phyloP scores from a whole-genome alignment of 2,113 vertebrate genomes.

The Perognathus longimembris region DNA sequence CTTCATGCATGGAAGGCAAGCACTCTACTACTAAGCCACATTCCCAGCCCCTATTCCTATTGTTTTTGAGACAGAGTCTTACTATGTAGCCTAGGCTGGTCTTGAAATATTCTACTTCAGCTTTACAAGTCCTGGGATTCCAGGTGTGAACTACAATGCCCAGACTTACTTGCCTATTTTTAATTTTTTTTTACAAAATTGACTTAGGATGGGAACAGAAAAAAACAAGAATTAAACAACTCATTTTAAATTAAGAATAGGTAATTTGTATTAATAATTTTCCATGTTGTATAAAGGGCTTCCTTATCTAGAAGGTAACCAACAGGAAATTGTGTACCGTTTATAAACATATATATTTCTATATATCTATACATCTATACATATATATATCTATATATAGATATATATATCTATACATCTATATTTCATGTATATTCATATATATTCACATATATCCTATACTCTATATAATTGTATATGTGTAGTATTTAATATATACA shows the following conservation, averaged over 20 bases:
- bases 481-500: too few species aligned
- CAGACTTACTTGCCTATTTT: not conserved
- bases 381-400: too few species aligned
- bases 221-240: not conserved
- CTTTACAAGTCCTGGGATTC: not conserved
- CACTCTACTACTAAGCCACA: too few species aligned
- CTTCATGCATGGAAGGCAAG: too few species aligned
- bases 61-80: not conserved
- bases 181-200: not conserved
- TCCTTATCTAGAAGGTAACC: not conserved
- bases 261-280: not conserved
- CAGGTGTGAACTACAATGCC: not conserved
- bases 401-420: too few species aligned
- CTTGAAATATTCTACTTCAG: not conserved
- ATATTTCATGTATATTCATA: too few species aligned
- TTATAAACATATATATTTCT: too few species aligned
- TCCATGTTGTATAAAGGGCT: not conserved
- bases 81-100: not conserved
- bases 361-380: rapidly evolving
- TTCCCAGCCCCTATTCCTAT: too few species aligned
- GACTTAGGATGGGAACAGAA: not conserved
- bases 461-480: too few species aligned
- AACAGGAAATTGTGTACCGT: not conserved
- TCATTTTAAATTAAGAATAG: not conserved
- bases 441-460: too few species aligned